Base-by-base conservation (phyloP, 23 tunicate species). In the Phallusia fumigata region DNA sequence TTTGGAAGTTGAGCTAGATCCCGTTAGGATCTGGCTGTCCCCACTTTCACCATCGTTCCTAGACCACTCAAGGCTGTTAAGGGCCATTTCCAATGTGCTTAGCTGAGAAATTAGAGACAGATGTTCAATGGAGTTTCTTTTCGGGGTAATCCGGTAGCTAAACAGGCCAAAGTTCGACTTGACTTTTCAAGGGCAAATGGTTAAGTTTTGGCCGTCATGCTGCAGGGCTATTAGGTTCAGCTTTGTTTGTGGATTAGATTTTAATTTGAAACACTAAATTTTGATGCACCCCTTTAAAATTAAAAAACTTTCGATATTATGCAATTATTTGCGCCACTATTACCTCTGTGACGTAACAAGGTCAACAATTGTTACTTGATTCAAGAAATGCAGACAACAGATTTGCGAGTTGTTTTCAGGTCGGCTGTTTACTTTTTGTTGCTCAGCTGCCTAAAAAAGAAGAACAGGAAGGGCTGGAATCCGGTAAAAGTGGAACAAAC, bases 401-500 rank as follows among this genome's bases (percentile, higher is more conserved):
- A 58, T 2, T 58, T 58, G 69, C 3, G n/a, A n/a, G n/a, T n/a
- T 51, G 58, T 51, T 51, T 51, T 58, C 28, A 58, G 69, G 26
- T 58, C 13, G 26, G 26, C 13, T 16, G 69, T 24, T 58, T 58
- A 3, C n/a, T 58, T 58, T 58, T 58, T 58, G 69, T 58, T 58
- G 69, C 69, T 58, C 69, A 58, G 69, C 69, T 58, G 69, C 69
- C 69, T 24, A 21, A 58, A 58, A n/a, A 58, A 58, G 15, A 58
- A 24, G 69, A 6, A 13, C 69, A 58, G 69, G 13, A 58, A 16
- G 15, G 69, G 69, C 69, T 13, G 28, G 13, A 13, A 24, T 22
- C 69, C 69, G 69, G 3, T 58, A 11, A 13, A 58, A 22, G 26
- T 58, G 69, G 69, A 21, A 58, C 69, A 58, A 58, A 24, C 69